A percentile compares a stretch with the other conserved stretches of the same genome.
These are phyloP conservation scores for Stictocephala bisonia DNA, from an alignment of 2,888 invertebrate genomes.

Conservation along the genomic window DNA sequence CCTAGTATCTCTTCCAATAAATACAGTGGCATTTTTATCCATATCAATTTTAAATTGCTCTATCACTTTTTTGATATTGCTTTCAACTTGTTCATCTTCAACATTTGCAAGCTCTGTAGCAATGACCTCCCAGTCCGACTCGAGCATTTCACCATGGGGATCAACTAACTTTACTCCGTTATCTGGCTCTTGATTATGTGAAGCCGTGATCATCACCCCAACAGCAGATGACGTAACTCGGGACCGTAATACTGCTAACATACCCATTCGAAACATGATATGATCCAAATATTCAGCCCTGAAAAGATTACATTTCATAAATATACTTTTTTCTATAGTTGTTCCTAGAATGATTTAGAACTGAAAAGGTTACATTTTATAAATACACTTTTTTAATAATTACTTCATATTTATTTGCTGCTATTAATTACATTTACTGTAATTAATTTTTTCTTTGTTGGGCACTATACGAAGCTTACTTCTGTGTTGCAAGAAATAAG, in stretches of 20 bases:
- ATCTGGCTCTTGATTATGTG: conserved; percentile 96
- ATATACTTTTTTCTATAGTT: too few species aligned
- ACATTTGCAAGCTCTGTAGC: conserved; percentile 91
- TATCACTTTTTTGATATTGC: conserved; percentile 76
- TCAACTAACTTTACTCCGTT: conserved; percentile 98
- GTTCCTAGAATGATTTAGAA: too few species aligned
- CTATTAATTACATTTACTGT: not conserved
- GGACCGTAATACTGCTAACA: conserved; percentile 90
- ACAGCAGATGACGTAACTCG: conserved; percentile 82
- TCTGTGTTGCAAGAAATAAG: too few species aligned
- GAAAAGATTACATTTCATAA: conserved; percentile 63
- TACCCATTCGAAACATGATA: conserved; percentile 94
- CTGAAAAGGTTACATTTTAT: too few species aligned
- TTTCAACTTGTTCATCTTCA: conserved; percentile 75
- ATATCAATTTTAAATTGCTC: conserved; percentile 79
- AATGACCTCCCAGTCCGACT: conserved; percentile 88
- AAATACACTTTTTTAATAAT: too few species aligned
- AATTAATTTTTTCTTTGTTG: not conserved
- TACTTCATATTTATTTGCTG: too few species aligned
- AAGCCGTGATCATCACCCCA: conserved; percentile 99
- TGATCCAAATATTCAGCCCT: conserved; percentile 89
- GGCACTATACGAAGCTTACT: too few species aligned
- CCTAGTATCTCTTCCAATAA: conserved; percentile 86
- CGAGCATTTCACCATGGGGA: conserved; percentile 97
- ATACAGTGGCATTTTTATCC: conserved; percentile 77